phyloP scores from a whole-genome alignment of 1,140 invertebrate genomes.

The Gryon sp. region DNA sequence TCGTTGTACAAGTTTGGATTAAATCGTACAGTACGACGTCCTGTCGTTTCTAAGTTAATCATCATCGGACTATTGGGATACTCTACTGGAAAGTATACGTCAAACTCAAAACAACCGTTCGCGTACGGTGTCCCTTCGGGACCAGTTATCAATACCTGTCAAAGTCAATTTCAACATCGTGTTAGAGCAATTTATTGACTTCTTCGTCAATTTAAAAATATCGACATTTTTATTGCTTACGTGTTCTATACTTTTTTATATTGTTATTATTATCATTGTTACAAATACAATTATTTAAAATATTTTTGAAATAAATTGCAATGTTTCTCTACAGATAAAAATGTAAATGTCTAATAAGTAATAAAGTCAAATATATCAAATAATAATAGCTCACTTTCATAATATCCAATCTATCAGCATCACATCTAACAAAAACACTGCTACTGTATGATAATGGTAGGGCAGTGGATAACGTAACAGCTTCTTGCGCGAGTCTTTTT shows the following conservation, averaged over 20 bases:
- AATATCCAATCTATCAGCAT: slow-evolving; percentile 94
- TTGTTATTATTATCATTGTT: too few relatives aligned
- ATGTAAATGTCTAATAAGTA: background rate
- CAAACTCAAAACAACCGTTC: slow-evolving; percentile 93
- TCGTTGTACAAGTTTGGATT: slow-evolving; percentile 99
- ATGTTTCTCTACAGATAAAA: too few relatives aligned
- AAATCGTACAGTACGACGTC: slow-evolving; percentile 94
- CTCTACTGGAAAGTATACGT: slow-evolving; percentile 94
- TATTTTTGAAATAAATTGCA: background rate
- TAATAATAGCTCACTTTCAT: slow-evolving; percentile 87
- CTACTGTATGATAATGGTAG: slow-evolving; percentile 96
- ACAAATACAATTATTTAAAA: too few relatives aligned
- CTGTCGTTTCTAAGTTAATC: slow-evolving; percentile 96
- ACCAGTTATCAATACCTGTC: slow-evolving; percentile 93
- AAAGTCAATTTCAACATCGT: slow-evolving; percentile 24
- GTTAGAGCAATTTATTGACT: background rate
- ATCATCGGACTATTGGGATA: slow-evolving; percentile 90
- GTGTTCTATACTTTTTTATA: too few relatives aligned
- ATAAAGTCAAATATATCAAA: background rate
- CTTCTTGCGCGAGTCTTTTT: slow-evolving; percentile 96
- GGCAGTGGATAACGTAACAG: slow-evolving; percentile 95
- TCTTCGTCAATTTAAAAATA: too few relatives aligned
- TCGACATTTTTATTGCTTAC: too few relatives aligned
- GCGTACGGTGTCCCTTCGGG: slow-evolving; percentile 94
- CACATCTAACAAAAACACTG: slow-evolving; percentile 97